Percentiles rank a stretch among this genome's conserved stretches.
Conservation (phyloP, 1,140 invertebrate species). For the Chlorops oryzae region DNA sequence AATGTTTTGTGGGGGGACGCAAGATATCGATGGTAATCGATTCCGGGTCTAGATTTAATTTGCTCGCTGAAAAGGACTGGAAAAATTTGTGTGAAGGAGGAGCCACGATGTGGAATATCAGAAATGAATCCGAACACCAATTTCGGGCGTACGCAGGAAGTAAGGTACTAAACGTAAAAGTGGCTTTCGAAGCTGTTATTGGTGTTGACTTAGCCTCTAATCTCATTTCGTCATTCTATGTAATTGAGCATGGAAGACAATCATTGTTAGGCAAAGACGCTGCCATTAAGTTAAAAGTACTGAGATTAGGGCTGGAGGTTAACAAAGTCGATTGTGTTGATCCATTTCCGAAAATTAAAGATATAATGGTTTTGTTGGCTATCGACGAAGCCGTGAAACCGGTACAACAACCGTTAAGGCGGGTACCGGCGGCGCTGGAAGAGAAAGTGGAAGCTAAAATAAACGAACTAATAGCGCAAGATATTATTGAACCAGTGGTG, state of each 20-base stretch:
- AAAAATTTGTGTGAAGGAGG: too few relatives aligned
- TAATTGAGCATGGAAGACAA: constrained; percentile 16
- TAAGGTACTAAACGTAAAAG: background rate
- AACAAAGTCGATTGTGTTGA: background rate
- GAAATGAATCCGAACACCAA: background rate
- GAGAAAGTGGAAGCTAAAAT: too few relatives aligned
- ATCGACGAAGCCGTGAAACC: constrained; percentile 18
- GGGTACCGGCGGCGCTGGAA: constrained; percentile 26
- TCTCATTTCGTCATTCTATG: constrained; percentile 20
- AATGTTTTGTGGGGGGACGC: background rate
- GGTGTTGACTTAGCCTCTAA: constrained; percentile 19
- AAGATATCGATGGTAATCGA: too few relatives aligned
- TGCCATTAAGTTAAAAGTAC: constrained; percentile 23
- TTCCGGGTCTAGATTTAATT: constrained; percentile 1
- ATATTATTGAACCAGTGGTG: too few relatives aligned
- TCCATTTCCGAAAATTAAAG: constrained; percentile 38
- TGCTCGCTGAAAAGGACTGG: too few relatives aligned
- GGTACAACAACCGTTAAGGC: constrained; percentile 20
- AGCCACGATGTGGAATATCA: too few relatives aligned
- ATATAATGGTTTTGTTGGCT: constrained; percentile 25
- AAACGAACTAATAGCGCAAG: too few relatives aligned
- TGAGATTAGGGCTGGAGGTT: constrained; percentile 24
- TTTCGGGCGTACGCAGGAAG: constrained; percentile 1
- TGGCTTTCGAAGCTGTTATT: constrained; percentile 17
- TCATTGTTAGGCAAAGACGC: constrained; percentile 19